Percentiles rank a stretch among this genome's conserved stretches.
phyloP scores from a whole-genome alignment of 2,113 vertebrate genomes.

The Erpornis zantholeuca region DNA sequence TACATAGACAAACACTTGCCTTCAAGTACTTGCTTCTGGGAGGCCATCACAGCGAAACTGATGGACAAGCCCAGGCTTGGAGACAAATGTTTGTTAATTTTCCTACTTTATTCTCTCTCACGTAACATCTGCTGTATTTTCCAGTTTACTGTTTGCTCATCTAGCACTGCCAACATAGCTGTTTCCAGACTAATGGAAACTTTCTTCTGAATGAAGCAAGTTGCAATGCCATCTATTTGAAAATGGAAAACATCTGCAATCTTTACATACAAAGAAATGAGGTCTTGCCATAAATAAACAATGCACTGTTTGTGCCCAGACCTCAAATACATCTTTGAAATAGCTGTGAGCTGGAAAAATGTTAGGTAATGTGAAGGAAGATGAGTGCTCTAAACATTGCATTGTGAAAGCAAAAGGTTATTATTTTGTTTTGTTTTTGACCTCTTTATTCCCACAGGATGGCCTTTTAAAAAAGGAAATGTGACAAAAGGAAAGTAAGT shows the following conservation, averaged over 20 bases:
- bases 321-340: background rate
- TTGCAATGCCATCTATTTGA: background rate
- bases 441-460: background rate
- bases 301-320: background rate
- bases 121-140: background rate
- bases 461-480: background rate
- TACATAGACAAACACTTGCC: conserved; percentile 10
- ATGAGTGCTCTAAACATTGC: background rate
- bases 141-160: background rate
- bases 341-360: background rate
- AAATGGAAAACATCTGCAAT: conserved; percentile 8
- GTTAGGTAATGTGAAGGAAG: background rate
- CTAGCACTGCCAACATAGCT: background rate
- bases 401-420: background rate
- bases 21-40: conserved; percentile 32
- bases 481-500: background rate
- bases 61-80: background rate
- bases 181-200: conserved; percentile 21
- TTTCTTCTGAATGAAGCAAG: background rate
- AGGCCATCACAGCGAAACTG: conserved; percentile 51
- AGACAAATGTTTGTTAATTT: background rate
- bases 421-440: background rate
- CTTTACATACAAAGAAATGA: background rate
- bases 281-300: background rate
- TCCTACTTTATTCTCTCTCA: background rate